Conservation (phyloP, 2,113 vertebrate genomes). For the Anolis carolinensis region DNA sequence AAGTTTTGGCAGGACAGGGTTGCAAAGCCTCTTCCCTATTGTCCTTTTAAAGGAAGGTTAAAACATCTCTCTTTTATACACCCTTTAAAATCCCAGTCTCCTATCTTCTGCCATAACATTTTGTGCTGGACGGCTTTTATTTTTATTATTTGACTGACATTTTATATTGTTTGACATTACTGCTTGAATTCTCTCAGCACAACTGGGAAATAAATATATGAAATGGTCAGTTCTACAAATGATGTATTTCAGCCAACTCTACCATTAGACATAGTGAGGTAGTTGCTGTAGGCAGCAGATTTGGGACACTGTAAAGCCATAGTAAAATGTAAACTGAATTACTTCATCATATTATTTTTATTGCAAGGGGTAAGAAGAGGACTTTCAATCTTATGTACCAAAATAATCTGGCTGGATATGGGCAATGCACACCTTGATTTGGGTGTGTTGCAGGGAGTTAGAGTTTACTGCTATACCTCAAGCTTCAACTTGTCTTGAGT, state of each 20-base stretch:
- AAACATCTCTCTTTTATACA: not conserved
- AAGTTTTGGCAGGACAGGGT: not conserved
- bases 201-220: not conserved
- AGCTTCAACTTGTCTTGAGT: not conserved
- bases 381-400: not conserved
- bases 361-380: not conserved
- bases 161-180: not conserved
- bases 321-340: not conserved
- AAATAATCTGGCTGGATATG: not conserved
- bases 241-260: not conserved
- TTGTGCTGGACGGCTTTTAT: not conserved
- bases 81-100: not conserved
- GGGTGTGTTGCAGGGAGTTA: not conserved
- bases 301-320: not conserved
- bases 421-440: not conserved
- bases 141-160: not conserved
- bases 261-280: not conserved
- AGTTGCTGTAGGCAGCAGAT: not conserved
- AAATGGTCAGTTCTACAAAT: not conserved
- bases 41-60: not conserved
- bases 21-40: not conserved
- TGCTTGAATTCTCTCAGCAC: not conserved
- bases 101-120: not conserved
- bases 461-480: not conserved
- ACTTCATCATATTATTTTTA: not conserved